These are phyloP conservation scores for Drosophila setosimentum DNA, from an alignment of 2,888 invertebrate genomes.

Conservation along the genomic window DNA sequence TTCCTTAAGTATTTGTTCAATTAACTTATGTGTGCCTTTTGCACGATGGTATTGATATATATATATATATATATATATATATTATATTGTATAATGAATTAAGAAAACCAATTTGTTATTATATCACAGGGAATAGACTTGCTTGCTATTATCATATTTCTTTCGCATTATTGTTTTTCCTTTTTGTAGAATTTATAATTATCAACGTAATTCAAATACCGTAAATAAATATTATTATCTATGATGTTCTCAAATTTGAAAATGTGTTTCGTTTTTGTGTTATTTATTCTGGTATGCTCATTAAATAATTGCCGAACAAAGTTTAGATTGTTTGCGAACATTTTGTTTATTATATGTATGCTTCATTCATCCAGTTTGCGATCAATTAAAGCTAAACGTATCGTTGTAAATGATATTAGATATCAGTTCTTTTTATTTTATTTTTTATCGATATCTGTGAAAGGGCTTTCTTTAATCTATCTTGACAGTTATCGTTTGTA, in stretches of 20 bases:
- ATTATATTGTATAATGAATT: not conserved
- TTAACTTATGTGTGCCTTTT: not conserved
- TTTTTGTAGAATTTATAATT: not conserved
- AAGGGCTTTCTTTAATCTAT: not conserved
- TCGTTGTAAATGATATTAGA: not conserved
- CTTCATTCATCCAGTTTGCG: not conserved
- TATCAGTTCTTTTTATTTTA: no score
- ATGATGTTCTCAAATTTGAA: slow-evolving; percentile 18
- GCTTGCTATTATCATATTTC: not conserved
- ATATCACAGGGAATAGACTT: no score
- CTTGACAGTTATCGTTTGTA: not conserved
- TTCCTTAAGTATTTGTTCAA: slow-evolving; percentile 7
- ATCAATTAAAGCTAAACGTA: not conserved
- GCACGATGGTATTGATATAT: not conserved
- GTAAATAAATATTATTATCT: slow-evolving; percentile 14
- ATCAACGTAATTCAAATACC: slow-evolving; percentile 9
- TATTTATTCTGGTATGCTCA: not conserved
- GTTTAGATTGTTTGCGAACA: slow-evolving; percentile 9
- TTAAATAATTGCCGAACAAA: slow-evolving; percentile 13
- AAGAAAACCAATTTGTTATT: not conserved
- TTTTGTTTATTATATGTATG: not conserved
- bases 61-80: not conserved
- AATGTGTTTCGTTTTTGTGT: not conserved
- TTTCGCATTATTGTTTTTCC: not conserved
- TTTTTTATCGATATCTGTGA: not conserved